Evolutionary conservation across 2,113 vertebrate species (phyloP).

Genomic region (Rhynchomys soricoides): DNA sequence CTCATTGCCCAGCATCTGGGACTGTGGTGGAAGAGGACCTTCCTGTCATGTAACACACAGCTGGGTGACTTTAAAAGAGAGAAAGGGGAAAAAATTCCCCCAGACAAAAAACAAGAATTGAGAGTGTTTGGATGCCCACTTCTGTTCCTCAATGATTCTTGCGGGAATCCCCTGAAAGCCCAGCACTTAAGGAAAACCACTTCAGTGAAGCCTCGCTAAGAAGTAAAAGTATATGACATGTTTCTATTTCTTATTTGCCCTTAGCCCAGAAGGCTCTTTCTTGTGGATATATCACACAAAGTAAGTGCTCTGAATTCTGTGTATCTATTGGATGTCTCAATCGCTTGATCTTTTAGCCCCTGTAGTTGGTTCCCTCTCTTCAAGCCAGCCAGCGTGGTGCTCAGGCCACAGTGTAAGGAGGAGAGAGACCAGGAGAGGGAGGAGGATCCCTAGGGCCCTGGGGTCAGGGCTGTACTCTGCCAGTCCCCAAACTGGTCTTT

Average conservation of each 20-base stretch:
- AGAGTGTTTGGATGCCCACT: neutral
- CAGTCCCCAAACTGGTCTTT: neutral
- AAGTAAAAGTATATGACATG: constrained; percentile 56
- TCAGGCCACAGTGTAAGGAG: neutral
- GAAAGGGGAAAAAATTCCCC: neutral
- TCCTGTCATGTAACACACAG: neutral
- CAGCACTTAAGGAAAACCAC: neutral
- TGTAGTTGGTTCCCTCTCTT: neutral
- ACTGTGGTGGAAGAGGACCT: neutral
- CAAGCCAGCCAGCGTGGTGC: fast-evolving
- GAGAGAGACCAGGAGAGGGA: neutral
- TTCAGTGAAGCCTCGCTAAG: constrained; percentile 6
- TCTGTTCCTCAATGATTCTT: neutral
- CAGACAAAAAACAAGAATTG: neutral
- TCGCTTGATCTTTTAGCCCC: fast-evolving
- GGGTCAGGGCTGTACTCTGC: neutral
- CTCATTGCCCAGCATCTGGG: neutral
- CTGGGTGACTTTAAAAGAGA: neutral
- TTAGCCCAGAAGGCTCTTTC: constrained; percentile 67
- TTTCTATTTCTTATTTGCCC: constrained; percentile 71
- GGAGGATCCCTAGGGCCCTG: too few relatives aligned
- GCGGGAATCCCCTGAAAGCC: neutral
- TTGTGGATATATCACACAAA: constrained; percentile 71
- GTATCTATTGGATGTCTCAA: fast-evolving
- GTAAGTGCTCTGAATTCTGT: constrained; percentile 68